phyloP scores from a whole-genome alignment of 2,888 invertebrate species.

The Minunthozetes semirufus region DNA sequence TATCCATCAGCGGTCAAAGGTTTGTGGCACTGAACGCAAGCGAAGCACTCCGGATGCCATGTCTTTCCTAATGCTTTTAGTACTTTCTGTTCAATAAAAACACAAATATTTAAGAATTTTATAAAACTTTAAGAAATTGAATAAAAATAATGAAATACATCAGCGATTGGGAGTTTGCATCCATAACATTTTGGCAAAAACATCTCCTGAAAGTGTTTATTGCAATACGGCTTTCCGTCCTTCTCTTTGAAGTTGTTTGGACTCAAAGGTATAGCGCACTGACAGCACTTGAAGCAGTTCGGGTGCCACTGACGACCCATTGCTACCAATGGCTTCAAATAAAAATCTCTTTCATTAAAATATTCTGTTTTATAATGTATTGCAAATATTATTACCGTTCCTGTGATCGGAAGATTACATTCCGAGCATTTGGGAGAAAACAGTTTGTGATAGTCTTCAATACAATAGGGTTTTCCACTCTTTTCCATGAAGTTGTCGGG shows the following conservation, averaged over 20 bases:
- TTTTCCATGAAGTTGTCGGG: conserved; percentile 98
- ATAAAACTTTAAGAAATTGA: no score
- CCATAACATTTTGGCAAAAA: conserved; percentile 98
- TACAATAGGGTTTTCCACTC: conserved; percentile 94
- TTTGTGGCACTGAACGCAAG: conserved; percentile 92
- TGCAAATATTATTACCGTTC: conserved; percentile 9
- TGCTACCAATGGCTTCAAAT: conserved; percentile 29
- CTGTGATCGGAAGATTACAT: conserved; percentile 96
- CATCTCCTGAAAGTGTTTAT: conserved; percentile 89
- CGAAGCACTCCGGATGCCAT: conserved; percentile 99
- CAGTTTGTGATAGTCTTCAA: conserved; percentile 89
- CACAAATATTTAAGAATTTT: neutral
- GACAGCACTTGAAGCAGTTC: conserved; percentile 97
- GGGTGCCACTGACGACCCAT: conserved; percentile 68
- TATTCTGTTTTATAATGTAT: conserved; percentile 21
- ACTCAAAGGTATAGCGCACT: conserved; percentile 92
- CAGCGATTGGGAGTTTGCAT: conserved; percentile 96
- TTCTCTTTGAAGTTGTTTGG: conserved; percentile 98
- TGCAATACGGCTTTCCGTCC: conserved; percentile 94
- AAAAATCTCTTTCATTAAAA: no score
- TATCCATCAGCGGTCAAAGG: conserved; percentile 95
- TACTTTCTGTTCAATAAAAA: conserved; percentile 69
- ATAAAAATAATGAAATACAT: no score
- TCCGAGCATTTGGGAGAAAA: conserved; percentile 98
- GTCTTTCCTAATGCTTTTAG: conserved; percentile 94